Evolutionary conservation across 2,113 vertebrate species (phyloP).

Genomic region (Uria aalge): DNA sequence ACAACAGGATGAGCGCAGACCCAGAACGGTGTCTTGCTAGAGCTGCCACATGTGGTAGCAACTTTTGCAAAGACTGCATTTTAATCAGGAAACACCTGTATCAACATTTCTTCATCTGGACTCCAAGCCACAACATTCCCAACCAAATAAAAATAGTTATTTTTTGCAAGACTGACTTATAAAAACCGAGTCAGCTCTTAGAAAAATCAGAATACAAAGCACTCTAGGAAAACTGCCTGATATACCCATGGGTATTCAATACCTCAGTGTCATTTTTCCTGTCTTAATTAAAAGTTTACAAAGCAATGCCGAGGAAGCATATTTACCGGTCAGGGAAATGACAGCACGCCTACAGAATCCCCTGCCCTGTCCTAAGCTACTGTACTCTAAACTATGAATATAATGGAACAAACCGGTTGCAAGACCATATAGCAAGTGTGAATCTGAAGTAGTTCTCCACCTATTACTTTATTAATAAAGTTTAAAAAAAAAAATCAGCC

Average conservation of each 20-base stretch:
- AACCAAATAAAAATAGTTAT: neutral
- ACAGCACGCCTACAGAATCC: neutral
- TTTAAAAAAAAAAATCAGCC: neutral
- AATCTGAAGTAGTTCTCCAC: neutral
- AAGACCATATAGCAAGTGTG: neutral
- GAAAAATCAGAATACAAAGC: neutral
- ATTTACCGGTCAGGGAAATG: neutral
- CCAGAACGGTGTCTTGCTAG: neutral
- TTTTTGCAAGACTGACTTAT: neutral
- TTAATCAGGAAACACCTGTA: neutral
- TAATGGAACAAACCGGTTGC: neutral
- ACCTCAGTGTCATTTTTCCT: neutral
- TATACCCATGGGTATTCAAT: neutral
- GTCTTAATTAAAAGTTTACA: neutral
- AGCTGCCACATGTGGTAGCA: neutral
- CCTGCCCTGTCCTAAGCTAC: neutral
- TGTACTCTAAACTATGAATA: neutral
- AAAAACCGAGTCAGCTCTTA: neutral
- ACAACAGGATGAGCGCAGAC: neutral
- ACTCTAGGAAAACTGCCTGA: neutral
- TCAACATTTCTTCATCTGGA: neutral
- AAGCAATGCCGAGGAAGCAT: rapidly evolving
- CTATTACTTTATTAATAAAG: neutral
- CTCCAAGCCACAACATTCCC: neutral
- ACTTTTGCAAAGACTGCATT: neutral